A percentile compares a stretch with the other conserved stretches of the same genome.
These are phyloP conservation scores for Tupaia tana DNA, from an alignment of 2,113 vertebrate species.

Conservation along the genomic window DNA sequence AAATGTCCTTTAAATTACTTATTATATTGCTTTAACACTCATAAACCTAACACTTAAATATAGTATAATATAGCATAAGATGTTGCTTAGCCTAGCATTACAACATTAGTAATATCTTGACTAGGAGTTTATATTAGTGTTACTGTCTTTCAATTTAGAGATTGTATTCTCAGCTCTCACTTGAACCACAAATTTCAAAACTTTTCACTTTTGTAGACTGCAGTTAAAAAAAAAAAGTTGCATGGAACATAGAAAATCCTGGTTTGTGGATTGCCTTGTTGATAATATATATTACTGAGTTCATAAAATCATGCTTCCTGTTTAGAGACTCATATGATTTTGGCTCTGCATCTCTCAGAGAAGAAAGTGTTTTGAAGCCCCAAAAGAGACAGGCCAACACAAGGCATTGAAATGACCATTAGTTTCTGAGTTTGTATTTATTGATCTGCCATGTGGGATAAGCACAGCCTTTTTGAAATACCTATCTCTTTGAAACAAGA, in stretches of 20 bases:
- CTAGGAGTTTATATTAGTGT: neutral
- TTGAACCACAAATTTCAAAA: neutral
- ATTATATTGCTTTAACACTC: neutral
- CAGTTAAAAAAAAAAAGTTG: neutral
- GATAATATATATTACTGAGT: neutral
- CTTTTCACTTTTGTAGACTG: neutral
- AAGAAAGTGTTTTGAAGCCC: neutral
- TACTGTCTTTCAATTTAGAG: neutral
- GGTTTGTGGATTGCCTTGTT: neutral
- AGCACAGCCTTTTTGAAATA: constrained; percentile 37
- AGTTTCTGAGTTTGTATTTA: neutral
- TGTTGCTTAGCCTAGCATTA: neutral
- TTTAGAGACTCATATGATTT: neutral
- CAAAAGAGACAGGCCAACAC: neutral
- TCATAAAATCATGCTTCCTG: neutral
- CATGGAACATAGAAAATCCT: neutral
- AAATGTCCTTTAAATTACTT: neutral
- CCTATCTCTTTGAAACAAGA: constrained; percentile 12
- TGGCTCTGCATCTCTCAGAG: neutral
- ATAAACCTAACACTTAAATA: neutral
- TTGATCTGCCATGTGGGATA: neutral
- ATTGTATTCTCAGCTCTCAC: neutral
- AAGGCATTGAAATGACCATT: neutral
- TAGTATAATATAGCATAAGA: neutral
- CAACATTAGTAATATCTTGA: neutral